Evolutionary conservation across 1,140 invertebrate genomes (phyloP).

Genomic region (Pissodes strobi): DNA sequence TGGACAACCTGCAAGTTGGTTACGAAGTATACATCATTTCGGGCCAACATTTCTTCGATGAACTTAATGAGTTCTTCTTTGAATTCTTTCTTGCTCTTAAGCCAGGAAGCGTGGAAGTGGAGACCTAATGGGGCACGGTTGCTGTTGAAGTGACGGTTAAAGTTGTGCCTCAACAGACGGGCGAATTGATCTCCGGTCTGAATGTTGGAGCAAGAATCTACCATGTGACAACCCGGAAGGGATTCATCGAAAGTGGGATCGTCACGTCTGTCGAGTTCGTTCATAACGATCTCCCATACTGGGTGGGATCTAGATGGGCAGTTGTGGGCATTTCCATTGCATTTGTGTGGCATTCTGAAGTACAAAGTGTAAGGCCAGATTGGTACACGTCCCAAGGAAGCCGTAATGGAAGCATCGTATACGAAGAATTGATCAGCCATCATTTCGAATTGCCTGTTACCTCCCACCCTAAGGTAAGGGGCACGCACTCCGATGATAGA

Average conservation of each 20-base stretch:
- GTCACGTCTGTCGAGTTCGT: conserved; percentile 88
- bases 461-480: conserved; percentile 88
- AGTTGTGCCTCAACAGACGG: conserved; percentile 87
- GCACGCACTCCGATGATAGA: conserved; percentile 87
- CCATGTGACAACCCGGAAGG: conserved; percentile 90
- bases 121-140: conserved; percentile 93
- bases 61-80: conserved; percentile 90
- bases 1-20: conserved; percentile 93
- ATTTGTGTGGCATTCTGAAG: conserved; percentile 94
- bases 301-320: conserved; percentile 88
- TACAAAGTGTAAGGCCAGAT: conserved; percentile 96
- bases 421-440: conserved; percentile 94
- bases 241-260: conserved; percentile 90
- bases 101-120: conserved; percentile 93
- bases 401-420: conserved; percentile 92
- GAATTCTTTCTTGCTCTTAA: conserved; percentile 93
- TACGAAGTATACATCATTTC: conserved; percentile 93
- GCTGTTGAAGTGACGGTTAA: conserved; percentile 89
- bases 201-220: conserved; percentile 91
- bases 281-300: conserved; percentile 96
- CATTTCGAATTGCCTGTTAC: conserved; percentile 95
- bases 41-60: conserved; percentile 87
- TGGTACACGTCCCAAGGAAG: conserved; percentile 82
- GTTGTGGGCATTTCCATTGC: conserved; percentile 90
- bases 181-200: conserved; percentile 87